phyloP scores from a whole-genome alignment of 2,888 invertebrate species.

The Palloptera scutellata region DNA sequence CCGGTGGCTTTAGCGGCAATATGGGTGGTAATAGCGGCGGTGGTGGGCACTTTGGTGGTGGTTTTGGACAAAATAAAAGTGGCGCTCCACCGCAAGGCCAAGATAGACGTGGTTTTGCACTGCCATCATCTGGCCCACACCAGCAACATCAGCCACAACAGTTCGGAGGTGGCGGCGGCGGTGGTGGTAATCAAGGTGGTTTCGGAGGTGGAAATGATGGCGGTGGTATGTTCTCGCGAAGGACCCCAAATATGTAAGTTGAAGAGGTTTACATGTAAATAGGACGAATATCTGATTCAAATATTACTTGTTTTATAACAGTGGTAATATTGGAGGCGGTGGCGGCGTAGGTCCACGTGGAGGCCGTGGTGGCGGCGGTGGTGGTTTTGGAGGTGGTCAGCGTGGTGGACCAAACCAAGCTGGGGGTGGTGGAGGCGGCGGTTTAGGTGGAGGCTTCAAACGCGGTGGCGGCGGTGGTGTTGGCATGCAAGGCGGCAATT shows the following conservation, averaged over 20 bases:
- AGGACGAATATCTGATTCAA: neutral
- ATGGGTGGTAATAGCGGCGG: conserved; percentile 44
- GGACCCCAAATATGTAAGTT: conserved; percentile 42
- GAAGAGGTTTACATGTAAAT: neutral
- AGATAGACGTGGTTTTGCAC: conserved; percentile 60
- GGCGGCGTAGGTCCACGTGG: neutral
- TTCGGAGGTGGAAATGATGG: conserved; percentile 25
- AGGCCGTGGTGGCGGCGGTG: neutral
- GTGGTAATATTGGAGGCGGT: neutral
- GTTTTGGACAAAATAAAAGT: conserved; percentile 42
- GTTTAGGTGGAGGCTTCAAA: conserved; percentile 19
- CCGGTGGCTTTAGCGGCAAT: conserved; percentile 41
- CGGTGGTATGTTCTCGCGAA: conserved; percentile 14
- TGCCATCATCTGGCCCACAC: conserved; percentile 51
- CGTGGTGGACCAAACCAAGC: too few relatives aligned
- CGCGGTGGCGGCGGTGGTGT: conserved; percentile 47
- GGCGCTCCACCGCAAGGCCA: conserved; percentile 35
- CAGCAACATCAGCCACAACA: conserved; percentile 46
- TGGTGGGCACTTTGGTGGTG: conserved; percentile 57
- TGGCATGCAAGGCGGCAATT: conserved; percentile 38
- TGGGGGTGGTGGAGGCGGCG: conserved; percentile 17
- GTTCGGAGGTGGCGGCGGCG: conserved; percentile 47
- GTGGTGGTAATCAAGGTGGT: conserved; percentile 58
- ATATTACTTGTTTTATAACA: neutral
- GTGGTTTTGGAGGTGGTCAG: conserved; percentile 14